phyloP scores from a whole-genome alignment of 30 jellyfish, hydroid and myxozoan species.

The Euphysa ruthae region DNA sequence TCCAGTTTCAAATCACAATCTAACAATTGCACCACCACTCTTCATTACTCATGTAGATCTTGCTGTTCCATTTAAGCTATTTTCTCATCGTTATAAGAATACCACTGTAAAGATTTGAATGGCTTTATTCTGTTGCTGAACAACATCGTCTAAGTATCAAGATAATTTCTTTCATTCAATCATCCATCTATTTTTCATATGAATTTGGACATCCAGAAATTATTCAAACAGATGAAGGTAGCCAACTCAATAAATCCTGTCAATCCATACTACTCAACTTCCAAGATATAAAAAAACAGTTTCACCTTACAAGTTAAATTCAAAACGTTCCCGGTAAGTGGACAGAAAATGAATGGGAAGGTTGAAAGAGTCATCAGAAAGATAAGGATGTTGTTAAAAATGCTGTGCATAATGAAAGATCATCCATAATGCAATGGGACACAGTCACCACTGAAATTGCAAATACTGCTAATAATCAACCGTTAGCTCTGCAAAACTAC shows the following conservation, averaged over 20 bases:
- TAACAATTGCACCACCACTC: no score
- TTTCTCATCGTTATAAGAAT: background rate
- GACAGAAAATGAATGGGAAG: slow-evolving; percentile 12
- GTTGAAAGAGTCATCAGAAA: background rate
- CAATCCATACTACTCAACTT: no score
- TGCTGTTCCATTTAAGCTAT: slow-evolving; percentile 13
- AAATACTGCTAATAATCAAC: no score
- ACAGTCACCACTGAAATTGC: no score
- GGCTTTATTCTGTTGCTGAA: background rate
- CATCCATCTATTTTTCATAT: no score
- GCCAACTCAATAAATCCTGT: no score
- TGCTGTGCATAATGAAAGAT: no score
- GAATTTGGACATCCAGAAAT: no score
- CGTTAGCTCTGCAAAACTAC: no score
- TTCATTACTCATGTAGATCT: slow-evolving; percentile 4
- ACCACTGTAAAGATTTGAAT: slow-evolving; percentile 13
- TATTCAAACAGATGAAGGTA: no score
- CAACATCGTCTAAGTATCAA: background rate
- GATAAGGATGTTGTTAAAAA: background rate
- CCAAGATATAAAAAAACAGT: background rate
- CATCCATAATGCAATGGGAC: no score
- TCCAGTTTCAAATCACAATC: background rate
- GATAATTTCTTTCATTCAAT: no score
- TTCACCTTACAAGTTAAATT: slow-evolving; percentile 1
- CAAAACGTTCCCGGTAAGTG: slow-evolving; percentile 6